Conservation (phyloP, 2,797 vertebrate species). For the Sebastes baramenuke region DNA sequence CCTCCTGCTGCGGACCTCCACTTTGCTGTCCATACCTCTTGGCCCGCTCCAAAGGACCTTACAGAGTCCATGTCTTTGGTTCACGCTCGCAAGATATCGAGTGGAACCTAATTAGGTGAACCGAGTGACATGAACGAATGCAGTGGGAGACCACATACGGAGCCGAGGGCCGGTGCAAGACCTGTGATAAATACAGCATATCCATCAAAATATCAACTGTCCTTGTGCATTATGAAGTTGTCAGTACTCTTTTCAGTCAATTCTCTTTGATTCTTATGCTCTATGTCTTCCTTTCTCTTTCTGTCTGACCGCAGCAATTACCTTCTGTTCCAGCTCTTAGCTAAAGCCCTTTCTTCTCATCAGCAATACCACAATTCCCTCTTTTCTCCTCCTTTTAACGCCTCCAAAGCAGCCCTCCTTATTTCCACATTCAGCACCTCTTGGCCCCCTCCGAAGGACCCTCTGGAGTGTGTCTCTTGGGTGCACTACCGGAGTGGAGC, state of each 20-base stretch:
- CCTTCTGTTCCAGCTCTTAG: background rate
- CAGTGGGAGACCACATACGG: background rate
- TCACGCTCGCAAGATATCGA: background rate
- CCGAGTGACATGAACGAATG: slow-evolving; percentile 16
- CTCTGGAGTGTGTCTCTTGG: slow-evolving; percentile 26
- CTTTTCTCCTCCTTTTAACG: background rate
- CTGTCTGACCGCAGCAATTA: slow-evolving; percentile 34
- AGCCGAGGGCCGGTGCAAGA: background rate
- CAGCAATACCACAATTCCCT: background rate
- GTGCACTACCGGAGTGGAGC: slow-evolving; percentile 21
- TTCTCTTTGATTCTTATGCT: background rate
- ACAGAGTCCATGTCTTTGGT: background rate
- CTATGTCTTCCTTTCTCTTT: background rate
- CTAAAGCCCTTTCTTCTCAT: slow-evolving; percentile 18
- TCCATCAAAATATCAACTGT: background rate
- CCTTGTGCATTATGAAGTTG: background rate
- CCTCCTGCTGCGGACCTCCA: background rate
- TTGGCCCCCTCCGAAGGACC: background rate
- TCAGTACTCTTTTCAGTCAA: background rate
- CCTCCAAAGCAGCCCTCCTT: background rate
- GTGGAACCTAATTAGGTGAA: slow-evolving; percentile 30
- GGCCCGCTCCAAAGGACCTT: background rate
- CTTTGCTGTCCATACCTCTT: background rate
- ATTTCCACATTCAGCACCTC: background rate
- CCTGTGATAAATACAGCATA: background rate